Evolutionary conservation across 2,113 vertebrate species (phyloP).

Genomic region (Pitta sordida): DNA sequence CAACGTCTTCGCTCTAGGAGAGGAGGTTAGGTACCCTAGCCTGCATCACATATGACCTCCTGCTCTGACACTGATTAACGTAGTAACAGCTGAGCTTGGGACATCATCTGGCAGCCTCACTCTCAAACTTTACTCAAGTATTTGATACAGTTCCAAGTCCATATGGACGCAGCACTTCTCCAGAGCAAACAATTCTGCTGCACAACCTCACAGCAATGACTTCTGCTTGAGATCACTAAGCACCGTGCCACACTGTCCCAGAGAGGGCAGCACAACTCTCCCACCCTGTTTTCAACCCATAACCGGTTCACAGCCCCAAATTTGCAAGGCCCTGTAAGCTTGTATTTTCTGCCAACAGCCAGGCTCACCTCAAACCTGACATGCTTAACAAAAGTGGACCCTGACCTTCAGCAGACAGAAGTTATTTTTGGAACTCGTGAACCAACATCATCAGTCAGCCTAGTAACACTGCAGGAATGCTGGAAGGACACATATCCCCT

Average conservation of each 20-base stretch:
- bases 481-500: background rate
- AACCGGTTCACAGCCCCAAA: background rate
- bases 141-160: slow-evolving; percentile 38
- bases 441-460: background rate
- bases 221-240: background rate
- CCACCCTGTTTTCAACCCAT: background rate
- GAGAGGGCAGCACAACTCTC: background rate
- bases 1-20: background rate
- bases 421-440: background rate
- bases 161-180: background rate
- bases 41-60: background rate
- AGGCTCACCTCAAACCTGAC: background rate
- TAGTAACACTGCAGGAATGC: background rate
- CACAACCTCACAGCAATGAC: background rate
- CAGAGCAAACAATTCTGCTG: slow-evolving; percentile 17
- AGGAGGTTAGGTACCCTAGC: background rate
- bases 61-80: background rate
- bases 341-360: background rate
- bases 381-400: background rate
- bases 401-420: background rate
- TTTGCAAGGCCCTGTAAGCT: background rate
- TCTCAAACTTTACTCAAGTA: background rate
- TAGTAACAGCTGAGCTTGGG: background rate
- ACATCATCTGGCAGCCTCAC: slow-evolving; percentile 5
- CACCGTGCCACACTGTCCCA: fast-evolving